Evolutionary conservation across 2,888 invertebrate species (phyloP).

Genomic region (Ormyrus pomaceus): DNA sequence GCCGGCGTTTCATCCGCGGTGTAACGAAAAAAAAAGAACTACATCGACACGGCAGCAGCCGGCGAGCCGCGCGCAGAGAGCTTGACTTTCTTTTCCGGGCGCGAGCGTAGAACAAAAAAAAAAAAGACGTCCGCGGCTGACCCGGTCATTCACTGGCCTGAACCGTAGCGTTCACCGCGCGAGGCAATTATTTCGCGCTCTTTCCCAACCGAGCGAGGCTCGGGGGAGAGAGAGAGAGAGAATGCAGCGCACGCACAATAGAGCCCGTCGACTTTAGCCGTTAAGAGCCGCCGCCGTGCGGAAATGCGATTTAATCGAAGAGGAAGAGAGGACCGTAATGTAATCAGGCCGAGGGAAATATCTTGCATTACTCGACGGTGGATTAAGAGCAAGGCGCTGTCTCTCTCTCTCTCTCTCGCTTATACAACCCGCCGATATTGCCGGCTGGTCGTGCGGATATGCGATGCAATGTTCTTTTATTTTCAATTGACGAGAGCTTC

Average conservation of each 20-base stretch:
- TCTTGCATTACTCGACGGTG: slow-evolving; percentile 8
- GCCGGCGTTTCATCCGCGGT: not conserved
- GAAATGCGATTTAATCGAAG: not conserved
- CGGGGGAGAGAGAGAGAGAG: too few species aligned
- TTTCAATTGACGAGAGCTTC: too few species aligned
- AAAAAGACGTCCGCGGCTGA: not conserved
- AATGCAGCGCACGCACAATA: not conserved
- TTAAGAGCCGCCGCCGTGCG: not conserved
- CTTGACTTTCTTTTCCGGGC: slow-evolving; percentile 8
- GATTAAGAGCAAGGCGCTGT: too few species aligned
- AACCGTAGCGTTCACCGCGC: not conserved
- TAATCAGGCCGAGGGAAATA: slow-evolving; percentile 24
- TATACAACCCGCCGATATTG: too few species aligned
- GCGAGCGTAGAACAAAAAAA: not conserved
- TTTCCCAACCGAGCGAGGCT: not conserved
- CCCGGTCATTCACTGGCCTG: not conserved
- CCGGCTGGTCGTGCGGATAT: too few species aligned
- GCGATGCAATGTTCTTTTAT: too few species aligned
- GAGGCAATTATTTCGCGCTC: slow-evolving; percentile 16
- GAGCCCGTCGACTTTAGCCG: not conserved
- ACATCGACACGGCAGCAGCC: too few species aligned
- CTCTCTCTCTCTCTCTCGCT: too few species aligned
- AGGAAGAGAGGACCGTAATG: slow-evolving; percentile 6
- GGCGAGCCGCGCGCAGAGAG: too few species aligned
- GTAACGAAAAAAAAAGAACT: too few species aligned